Conservation (phyloP, 2,113 vertebrate genomes). For the Chamaetylas fuelleborni region DNA sequence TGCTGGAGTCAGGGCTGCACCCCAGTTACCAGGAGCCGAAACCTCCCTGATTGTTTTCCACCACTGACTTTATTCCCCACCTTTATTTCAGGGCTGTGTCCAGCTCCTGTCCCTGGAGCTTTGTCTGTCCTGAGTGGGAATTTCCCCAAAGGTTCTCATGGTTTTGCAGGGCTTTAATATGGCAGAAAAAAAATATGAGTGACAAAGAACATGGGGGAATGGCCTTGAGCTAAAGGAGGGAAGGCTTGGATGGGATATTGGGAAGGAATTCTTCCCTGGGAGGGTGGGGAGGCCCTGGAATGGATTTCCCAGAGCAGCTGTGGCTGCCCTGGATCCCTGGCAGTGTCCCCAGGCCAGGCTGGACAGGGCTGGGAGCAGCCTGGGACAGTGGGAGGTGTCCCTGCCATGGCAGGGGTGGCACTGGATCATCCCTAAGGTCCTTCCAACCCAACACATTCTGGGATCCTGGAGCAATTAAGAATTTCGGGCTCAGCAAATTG, state of each 20-base stretch:
- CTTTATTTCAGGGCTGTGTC: neutral
- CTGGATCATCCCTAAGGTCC: neutral
- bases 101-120: neutral
- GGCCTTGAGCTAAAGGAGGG: neutral
- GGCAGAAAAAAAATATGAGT: neutral
- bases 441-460: neutral
- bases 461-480: neutral
- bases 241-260: neutral
- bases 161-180: neutral
- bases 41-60: too few species aligned
- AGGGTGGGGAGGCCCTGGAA: accelerated
- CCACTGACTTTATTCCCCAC: neutral
- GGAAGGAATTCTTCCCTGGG: neutral
- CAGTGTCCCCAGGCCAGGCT: accelerated
- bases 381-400: neutral
- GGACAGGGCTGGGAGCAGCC: neutral
- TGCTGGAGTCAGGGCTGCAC: neutral
- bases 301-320: neutral
- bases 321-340: neutral
- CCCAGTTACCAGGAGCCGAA: neutral
- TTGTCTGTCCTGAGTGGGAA: neutral
- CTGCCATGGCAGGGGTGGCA: neutral
- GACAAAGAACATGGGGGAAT: neutral
- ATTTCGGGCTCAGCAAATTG: neutral
- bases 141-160: neutral